Evolutionary conservation across 2,797 vertebrate genomes (phyloP), one percentile per base, ranked within the genome.

Genomic region (Scleropages formosus): DNA sequence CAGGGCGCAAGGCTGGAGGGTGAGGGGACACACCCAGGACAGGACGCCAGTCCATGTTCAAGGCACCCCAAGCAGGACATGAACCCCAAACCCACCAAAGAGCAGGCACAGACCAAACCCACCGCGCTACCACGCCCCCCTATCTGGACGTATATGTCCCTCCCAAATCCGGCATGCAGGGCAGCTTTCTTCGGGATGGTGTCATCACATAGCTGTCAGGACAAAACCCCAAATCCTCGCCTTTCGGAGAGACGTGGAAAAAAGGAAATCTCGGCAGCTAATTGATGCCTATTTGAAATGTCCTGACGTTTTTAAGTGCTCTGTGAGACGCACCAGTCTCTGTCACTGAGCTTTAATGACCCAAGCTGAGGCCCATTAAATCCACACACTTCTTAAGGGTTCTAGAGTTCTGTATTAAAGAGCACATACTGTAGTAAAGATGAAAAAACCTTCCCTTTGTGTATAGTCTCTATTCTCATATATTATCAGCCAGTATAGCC

Each of bases 231-330:
- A 12, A 22, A 72, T 10, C 26, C 15, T n/a, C 24, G 12, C 46
- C 26, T 27, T 26, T 58, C 12, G 0, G 69, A 39, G 16, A 69
- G 13, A 24, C 44, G 22, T 69, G 44, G 26, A 24, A 53, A n/a
- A 59, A 51, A 72, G 49, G 72, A 18, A 18, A 56, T 12, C 53
- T 26, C 56, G 51, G 31, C 24, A 58, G 4, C 24, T 72, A 72
- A 58, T 72, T 72, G 69, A 58, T 39, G 49, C 24, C 51, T 72
- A 49, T 72, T 72, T 58, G 26, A 72, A 56, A 72, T 72, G 24
- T 72, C 72, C 51, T n/a, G 26, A 39, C 22, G 69, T 31, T 15
- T 22, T 58, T 58, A 59, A 27, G 18, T 31, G 24, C 4, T 26
- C 24, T 26, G 8, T 26, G 8, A 61, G 20, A 27, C 1, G 22